phyloP scores from a whole-genome alignment of 53 echinoderm and acorn worm genomes.

The Luidia sarsii region DNA sequence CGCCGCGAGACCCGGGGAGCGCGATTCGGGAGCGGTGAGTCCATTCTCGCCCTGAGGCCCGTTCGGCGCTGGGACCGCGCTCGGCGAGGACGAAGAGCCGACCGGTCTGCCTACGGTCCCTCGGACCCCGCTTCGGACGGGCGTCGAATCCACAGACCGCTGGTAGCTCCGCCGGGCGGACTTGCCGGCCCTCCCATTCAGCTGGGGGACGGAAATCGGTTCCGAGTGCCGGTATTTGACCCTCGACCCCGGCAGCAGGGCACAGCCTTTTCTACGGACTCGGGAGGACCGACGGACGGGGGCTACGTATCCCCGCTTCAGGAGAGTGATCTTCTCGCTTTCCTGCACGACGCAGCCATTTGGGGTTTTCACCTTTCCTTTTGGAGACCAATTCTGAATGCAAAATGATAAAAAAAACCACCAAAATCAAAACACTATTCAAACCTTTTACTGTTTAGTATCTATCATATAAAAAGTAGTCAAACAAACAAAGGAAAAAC shows the following conservation, averaged over 20 bases:
- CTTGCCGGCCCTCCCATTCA: background rate
- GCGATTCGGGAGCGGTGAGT: too few species aligned
- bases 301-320: constrained; percentile 35
- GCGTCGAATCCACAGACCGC: background rate
- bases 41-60: too few species aligned
- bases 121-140: background rate
- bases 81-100: too few species aligned
- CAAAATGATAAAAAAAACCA: background rate
- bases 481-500: too few species aligned
- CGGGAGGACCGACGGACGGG: constrained; percentile 34
- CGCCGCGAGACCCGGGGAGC: too few species aligned
- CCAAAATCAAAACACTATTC: too few species aligned
- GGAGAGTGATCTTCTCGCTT: constrained; percentile 43
- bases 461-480: too few species aligned
- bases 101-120: too few species aligned
- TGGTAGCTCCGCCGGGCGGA: background rate
- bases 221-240: constrained; percentile 25
- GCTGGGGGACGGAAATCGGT: background rate
- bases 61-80: too few species aligned
- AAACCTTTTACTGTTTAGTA: too few species aligned
- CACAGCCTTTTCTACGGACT: constrained; percentile 25
- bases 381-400: constrained; percentile 29
- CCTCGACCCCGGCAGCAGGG: background rate
- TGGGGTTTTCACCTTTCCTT: constrained; percentile 17
- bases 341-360: constrained; percentile 39